Base-by-base conservation (phyloP, 2,113 vertebrate genomes). In the Eudorcas thomsonii region DNA sequence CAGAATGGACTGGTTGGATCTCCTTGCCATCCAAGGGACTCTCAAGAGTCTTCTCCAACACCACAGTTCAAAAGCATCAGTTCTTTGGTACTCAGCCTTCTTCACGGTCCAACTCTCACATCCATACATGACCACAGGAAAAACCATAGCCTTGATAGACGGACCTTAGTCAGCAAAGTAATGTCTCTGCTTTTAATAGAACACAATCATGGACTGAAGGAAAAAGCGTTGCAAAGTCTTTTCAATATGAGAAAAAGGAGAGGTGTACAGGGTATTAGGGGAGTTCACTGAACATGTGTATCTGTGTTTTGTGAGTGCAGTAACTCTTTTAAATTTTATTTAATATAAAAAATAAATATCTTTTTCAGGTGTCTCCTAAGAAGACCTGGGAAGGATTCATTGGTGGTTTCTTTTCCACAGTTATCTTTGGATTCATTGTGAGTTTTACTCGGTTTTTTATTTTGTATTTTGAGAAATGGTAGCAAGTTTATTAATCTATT, bases 301-400 rank as follows among this genome's bases (percentile, higher is more conserved):
- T 62, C 85, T 28, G 23, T 88, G 11, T 94, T 77, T 87, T 71
- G 6, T 48, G 59, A 78, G 13, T 87, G 52, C 23, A 96, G 9
- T 96, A 85, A 95, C 28, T 50, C 88, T 55, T 28, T 71, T 96
- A 30, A 85, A 12, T 4, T 90, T 90, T 74, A 39, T 74, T 74
- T 74, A 74, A 71, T 71, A 71, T 71, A 39, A 74, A 74, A 74
- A 74, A 74, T 74, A 23, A 39, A 39, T 74, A 39, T 74, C 67
- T 74, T 95, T 96, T 95, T 94, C 98, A 99, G 99, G 98, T 99
- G 45, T 99, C 99, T 62, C 99, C 99, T 48, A 99, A 99, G 99
- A 99, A 99, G 99, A 99, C 99, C 50, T 99, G 99, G 99, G 99
- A 99, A 98, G 99, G 99, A 25, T 99, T 99, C 98, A 99, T 99